A percentile compares a stretch with the other conserved stretches of the same genome.
phyloP scores from a whole-genome alignment of 1,140 invertebrate genomes.

The Orchesella cincta region DNA sequence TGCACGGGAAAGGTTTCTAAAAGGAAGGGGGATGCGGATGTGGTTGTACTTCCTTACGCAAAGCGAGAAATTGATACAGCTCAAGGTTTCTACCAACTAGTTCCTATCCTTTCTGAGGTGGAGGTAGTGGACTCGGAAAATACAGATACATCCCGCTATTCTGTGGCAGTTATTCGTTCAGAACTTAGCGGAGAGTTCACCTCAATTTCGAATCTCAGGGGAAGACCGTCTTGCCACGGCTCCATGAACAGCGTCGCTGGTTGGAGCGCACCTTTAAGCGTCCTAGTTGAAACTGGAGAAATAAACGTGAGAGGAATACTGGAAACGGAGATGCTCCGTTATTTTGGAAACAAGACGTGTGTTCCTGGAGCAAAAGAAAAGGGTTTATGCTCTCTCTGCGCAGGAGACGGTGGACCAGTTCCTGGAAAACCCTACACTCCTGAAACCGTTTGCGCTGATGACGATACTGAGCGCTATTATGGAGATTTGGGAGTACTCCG shows the following conservation, averaged over 20 bases:
- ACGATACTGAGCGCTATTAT: conserved; percentile 58
- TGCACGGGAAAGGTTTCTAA: conserved; percentile 70
- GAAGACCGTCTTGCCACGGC: conserved; percentile 63
- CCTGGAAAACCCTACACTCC: neutral
- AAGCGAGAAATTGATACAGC: conserved; percentile 54
- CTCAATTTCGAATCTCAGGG: conserved; percentile 56
- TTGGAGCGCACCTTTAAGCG: conserved; percentile 61
- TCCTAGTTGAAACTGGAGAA: conserved; percentile 57
- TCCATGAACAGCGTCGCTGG: conserved; percentile 51
- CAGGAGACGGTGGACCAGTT: neutral
- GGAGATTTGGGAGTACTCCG: conserved; percentile 66
- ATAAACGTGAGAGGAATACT: conserved; percentile 56
- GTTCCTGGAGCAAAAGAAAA: conserved; percentile 55
- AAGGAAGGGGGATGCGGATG: conserved; percentile 63
- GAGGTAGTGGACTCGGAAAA: conserved; percentile 55
- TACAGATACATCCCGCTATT: conserved; percentile 58
- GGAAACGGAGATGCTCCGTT: conserved; percentile 58
- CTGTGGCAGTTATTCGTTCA: conserved; percentile 65
- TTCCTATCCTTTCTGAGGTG: conserved; percentile 60
- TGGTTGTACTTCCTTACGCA: conserved; percentile 62
- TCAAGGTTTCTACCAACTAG: conserved; percentile 54
- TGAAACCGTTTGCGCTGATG: conserved; percentile 25
- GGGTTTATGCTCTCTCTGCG: conserved; percentile 38
- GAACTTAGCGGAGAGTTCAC: conserved; percentile 44
- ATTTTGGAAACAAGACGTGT: conserved; percentile 59